Percentiles rank a stretch among this genome's conserved stretches.
Evolutionary conservation across 2,113 vertebrate genomes (phyloP).

Genomic region (Ginglymostoma cirratum): DNA sequence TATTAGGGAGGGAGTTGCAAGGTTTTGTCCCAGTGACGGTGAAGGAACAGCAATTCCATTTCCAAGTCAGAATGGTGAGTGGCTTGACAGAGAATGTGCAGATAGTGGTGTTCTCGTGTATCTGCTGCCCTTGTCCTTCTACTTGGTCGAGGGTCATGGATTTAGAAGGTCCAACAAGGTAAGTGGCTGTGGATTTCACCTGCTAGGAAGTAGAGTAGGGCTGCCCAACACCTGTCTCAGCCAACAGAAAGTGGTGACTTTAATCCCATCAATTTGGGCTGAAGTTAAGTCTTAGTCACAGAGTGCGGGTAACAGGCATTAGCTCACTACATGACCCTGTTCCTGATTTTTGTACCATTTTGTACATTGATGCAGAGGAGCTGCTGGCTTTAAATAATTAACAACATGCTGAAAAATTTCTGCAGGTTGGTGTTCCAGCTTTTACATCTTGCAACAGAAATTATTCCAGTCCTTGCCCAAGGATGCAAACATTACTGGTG

Average conservation of each 20-base stretch:
- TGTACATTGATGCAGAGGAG: neutral
- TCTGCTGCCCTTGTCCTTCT: neutral
- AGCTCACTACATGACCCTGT: too few species aligned
- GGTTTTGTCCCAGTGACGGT: neutral
- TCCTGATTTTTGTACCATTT: neutral
- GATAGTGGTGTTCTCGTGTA: neutral
- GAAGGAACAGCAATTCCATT: neutral
- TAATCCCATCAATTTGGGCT: neutral
- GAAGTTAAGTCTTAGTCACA: neutral
- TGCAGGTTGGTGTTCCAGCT: neutral
- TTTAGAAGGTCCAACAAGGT: neutral
- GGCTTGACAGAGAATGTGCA: neutral
- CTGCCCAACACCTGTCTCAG: neutral
- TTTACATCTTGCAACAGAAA: conserved; percentile 22
- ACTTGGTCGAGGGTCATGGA: neutral
- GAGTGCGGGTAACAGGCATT: neutral
- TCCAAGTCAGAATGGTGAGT: neutral
- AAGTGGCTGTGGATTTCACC: neutral
- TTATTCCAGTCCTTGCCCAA: conserved; percentile 15
- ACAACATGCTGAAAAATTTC: neutral
- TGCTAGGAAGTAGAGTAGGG: neutral
- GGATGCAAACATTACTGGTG: conserved; percentile 23
- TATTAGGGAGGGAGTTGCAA: neutral
- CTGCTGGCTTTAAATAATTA: conserved; percentile 23
- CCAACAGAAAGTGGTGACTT: neutral